Evolutionary conservation across 2,888 invertebrate species (phyloP).

Genomic region (Philopedon plagiatum): DNA sequence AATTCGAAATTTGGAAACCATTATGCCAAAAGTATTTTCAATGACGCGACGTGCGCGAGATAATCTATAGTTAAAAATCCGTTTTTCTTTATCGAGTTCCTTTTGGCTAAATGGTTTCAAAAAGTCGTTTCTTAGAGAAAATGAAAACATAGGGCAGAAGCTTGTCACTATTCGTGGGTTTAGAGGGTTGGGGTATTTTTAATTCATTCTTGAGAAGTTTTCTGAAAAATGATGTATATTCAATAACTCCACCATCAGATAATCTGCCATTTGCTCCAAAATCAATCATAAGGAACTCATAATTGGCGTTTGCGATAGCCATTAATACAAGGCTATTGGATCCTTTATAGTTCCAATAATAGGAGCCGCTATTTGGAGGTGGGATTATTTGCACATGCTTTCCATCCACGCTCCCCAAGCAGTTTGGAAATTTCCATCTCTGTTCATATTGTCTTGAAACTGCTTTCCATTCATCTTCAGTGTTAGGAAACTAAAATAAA

Average conservation of each 20-base stretch:
- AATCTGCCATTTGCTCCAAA: no score
- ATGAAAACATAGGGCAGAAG: no score
- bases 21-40: background rate
- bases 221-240: no score
- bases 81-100: background rate
- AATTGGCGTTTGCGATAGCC: no score
- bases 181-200: background rate
- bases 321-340: no score
- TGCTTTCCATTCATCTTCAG: background rate
- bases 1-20: background rate
- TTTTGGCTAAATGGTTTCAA: no score
- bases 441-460: background rate
- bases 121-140: no score
- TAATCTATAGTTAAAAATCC: background rate
- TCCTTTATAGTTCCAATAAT: no score
- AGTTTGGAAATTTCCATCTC: background rate
- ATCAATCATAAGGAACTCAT: no score
- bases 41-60: no score
- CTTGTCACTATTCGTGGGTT: background rate
- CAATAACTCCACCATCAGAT: background rate
- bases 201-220: background rate
- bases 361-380: no score
- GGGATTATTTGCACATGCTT: background rate
- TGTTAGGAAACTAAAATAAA: background rate
- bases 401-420: background rate